Conservation (phyloP, 2,888 invertebrate species). For the Cheilosia vulpina region DNA sequence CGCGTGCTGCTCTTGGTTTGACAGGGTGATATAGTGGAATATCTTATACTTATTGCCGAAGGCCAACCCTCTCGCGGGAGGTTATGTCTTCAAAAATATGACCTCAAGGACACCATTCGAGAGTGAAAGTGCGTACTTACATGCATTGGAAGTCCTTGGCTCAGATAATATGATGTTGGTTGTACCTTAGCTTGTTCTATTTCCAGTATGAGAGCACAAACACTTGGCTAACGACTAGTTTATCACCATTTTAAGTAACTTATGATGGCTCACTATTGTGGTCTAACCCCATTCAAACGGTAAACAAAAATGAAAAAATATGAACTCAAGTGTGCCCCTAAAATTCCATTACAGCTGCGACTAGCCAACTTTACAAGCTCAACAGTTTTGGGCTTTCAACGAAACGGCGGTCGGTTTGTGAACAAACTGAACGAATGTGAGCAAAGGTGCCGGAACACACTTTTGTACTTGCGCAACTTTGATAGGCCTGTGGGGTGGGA, state of each 20-base stretch:
- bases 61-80: constrained; percentile 32
- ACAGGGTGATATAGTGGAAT: constrained; percentile 38
- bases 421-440: constrained; percentile 22
- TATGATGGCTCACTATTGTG: background rate
- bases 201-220: constrained; percentile 18
- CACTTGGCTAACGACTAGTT: constrained; percentile 39
- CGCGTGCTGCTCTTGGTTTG: constrained; percentile 39
- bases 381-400: background rate
- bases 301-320: constrained; percentile 34
- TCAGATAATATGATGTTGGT: background rate
- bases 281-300: constrained; percentile 35
- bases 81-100: constrained; percentile 51
- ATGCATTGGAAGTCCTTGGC: constrained; percentile 2
- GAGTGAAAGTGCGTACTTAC: constrained; percentile 43
- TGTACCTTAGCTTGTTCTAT: background rate
- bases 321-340: constrained; percentile 42
- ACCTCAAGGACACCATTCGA: constrained; percentile 1
- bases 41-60: constrained; percentile 33
- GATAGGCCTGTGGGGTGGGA: background rate
- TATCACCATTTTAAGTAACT: constrained; percentile 31
- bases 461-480: constrained; percentile 43
- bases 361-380: constrained; percentile 1
- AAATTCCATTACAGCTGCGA: constrained; percentile 40
- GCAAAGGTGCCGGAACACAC: background rate
- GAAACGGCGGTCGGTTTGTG: constrained; percentile 22